phyloP scores from a whole-genome alignment of 2,888 invertebrate genomes.

The Tolmerus cingulatus region DNA sequence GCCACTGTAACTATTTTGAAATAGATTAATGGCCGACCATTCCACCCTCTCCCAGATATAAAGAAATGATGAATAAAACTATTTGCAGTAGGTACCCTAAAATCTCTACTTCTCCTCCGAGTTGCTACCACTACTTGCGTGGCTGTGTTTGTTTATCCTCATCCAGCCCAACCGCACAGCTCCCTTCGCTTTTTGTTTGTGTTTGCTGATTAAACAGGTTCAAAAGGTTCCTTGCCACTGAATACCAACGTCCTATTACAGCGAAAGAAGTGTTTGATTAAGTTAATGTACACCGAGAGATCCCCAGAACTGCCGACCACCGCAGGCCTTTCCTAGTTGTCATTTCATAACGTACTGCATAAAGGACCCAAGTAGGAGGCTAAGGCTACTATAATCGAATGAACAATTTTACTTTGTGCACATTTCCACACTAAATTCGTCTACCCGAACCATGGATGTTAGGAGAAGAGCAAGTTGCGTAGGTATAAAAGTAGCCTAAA shows the following conservation, averaged over 20 bases:
- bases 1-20: slow-evolving; percentile 29
- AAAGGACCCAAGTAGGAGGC: neutral
- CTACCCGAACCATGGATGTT: no score
- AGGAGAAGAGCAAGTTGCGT: neutral
- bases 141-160: neutral
- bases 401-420: neutral
- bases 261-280: slow-evolving; percentile 29
- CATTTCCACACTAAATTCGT: neutral
- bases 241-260: neutral
- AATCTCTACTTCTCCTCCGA: neutral
- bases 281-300: neutral
- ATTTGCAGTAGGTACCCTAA: slow-evolving; percentile 28
- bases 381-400: neutral
- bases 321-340: neutral
- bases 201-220: slow-evolving; percentile 31
- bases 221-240: neutral
- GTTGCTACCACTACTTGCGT: neutral
- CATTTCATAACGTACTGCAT: neutral
- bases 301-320: neutral
- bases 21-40: slow-evolving; percentile 30
- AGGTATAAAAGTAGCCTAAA: neutral
- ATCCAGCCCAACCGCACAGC: neutral
- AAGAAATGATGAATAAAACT: slow-evolving; percentile 41
- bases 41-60: slow-evolving; percentile 7
- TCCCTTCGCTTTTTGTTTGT: slow-evolving; percentile 13